Conservation (phyloP, 2,113 vertebrate species). For the Psettodes erumei region DNA sequence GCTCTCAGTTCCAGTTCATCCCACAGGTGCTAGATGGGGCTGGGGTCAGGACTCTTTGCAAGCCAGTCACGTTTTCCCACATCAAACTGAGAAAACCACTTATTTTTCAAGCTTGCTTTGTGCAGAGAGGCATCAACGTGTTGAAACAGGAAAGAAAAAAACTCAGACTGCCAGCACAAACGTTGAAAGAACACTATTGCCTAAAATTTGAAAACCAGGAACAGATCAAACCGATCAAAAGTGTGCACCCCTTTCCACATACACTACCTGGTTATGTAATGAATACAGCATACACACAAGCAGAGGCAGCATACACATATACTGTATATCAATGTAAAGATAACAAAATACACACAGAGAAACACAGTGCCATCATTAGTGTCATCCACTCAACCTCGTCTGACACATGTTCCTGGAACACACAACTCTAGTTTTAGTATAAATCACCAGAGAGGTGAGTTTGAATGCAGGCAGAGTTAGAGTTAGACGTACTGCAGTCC, state of each 20-base stretch:
- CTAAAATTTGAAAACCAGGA: background rate
- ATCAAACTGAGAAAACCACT: too few species aligned
- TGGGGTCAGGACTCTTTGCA: too few species aligned
- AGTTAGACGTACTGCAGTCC: conserved; percentile 2
- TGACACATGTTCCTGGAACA: conserved; percentile 36
- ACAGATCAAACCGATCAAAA: background rate
- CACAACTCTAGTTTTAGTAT: background rate
- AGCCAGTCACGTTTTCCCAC: too few species aligned
- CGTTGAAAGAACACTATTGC: background rate
- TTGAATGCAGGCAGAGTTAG: conserved; percentile 3
- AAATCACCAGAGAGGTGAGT: conserved; percentile 38
- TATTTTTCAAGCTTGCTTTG: background rate
- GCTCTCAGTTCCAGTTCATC: too few species aligned
- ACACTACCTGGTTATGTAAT: background rate
- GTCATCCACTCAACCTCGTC: conserved; percentile 5
- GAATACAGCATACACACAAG: background rate
- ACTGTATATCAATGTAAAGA: background rate
- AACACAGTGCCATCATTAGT: background rate
- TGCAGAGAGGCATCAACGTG: background rate
- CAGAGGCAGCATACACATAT: background rate
- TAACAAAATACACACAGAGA: background rate
- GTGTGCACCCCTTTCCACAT: background rate
- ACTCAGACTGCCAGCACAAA: background rate
- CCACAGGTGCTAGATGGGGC: too few species aligned
- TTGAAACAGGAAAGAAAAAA: background rate